A percentile compares a stretch with the other conserved stretches of the same genome.
Evolutionary conservation across 2,888 invertebrate genomes (phyloP).

Genomic region (Tipula lateralis): DNA sequence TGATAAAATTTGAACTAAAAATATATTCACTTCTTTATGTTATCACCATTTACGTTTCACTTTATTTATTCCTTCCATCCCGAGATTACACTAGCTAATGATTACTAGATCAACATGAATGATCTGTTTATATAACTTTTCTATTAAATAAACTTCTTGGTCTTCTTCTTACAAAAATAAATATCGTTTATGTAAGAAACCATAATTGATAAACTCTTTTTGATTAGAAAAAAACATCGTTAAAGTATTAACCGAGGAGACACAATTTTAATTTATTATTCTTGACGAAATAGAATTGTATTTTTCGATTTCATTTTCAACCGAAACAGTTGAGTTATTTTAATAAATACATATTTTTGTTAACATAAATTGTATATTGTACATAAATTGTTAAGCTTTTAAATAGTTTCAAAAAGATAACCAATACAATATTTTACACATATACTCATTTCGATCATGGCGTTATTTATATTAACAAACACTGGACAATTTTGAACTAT

Average conservation of each 20-base stretch:
- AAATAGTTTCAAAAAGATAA: too few species aligned
- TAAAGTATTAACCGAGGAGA: neutral
- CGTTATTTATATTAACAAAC: too few species aligned
- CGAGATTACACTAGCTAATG: neutral
- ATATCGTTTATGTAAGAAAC: neutral
- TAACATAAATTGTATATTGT: too few species aligned
- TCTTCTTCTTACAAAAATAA: neutral
- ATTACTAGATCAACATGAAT: neutral
- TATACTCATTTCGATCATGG: too few species aligned
- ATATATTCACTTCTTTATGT: neutral
- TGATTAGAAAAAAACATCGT: conserved; percentile 3
- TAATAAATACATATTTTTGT: too few species aligned
- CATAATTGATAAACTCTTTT: conserved; percentile 20
- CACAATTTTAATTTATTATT: neutral
- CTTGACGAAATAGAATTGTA: too few species aligned
- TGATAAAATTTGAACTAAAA: neutral
- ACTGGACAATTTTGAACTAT: too few species aligned
- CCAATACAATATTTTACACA: too few species aligned
- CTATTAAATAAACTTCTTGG: neutral
- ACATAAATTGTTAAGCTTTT: too few species aligned
- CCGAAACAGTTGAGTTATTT: too few species aligned
- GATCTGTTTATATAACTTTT: conserved; percentile 4
- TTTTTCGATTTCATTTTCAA: too few species aligned
- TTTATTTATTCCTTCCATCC: conserved; percentile 1
- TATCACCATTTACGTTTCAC: conserved; percentile 11